A percentile compares a stretch with the other conserved stretches of the same genome.
Conservation (phyloP, 2,888 invertebrate species). For the Lasioglossum marginatum region DNA sequence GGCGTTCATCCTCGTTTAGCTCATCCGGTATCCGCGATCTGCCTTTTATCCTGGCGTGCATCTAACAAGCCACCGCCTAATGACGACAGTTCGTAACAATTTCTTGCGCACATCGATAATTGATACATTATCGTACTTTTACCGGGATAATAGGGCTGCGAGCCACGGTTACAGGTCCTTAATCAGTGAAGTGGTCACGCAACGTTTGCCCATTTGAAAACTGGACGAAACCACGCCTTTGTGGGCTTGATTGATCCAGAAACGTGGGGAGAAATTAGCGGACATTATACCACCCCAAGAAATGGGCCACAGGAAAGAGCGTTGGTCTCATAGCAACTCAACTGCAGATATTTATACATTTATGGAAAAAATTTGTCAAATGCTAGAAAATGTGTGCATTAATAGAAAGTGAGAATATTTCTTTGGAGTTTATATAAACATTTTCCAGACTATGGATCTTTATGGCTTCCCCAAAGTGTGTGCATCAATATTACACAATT, state of each 20-base stretch:
- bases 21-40: not conserved
- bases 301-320: no score
- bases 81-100: conserved; percentile 5
- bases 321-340: not conserved
- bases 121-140: conserved; percentile 31
- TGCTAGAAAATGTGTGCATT: not conserved
- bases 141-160: not conserved
- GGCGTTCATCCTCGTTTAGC: conserved; percentile 10
- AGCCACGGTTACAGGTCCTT: conserved; percentile 1
- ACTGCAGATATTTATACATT: not conserved
- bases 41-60: not conserved
- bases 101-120: conserved; percentile 22
- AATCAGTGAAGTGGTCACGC: conserved; percentile 58
- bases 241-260: conserved; percentile 8
- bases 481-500: no score
- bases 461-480: no score
- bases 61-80: conserved; percentile 7
- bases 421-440: no score
- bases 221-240: conserved; percentile 51
- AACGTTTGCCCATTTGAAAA: conserved; percentile 44
- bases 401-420: no score
- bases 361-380: not conserved
- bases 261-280: conserved; percentile 1
- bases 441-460: no score
- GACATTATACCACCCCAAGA: not conserved